phyloP scores from a whole-genome alignment of 1,140 invertebrate species.

The Temnothorax nylanderi region DNA sequence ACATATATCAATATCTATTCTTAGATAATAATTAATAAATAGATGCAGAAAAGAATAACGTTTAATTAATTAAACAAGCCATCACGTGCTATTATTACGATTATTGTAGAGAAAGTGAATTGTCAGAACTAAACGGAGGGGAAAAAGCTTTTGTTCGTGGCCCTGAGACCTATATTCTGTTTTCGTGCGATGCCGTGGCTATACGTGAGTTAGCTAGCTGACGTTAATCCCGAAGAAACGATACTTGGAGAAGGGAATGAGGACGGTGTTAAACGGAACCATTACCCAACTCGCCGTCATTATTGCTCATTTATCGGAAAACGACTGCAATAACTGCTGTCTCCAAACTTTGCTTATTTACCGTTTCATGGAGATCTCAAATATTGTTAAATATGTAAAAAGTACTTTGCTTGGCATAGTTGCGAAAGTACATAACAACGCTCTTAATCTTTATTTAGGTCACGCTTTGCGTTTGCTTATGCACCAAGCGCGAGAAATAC shows the following conservation, averaged over 20 bases:
- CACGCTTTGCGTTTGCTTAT: constrained; percentile 20
- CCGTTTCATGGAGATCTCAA: constrained; percentile 2
- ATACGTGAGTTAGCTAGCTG: constrained; percentile 25
- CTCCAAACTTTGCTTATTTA: constrained; percentile 35
- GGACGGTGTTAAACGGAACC: constrained; percentile 66
- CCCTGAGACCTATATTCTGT: constrained; percentile 17
- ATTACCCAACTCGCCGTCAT: constrained; percentile 62
- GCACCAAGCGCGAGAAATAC: background rate
- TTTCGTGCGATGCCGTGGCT: constrained; percentile 23
- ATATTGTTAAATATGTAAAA: constrained; percentile 53
- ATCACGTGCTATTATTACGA: background rate
- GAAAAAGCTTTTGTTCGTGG: constrained; percentile 23
- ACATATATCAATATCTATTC: background rate
- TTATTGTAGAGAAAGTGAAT: constrained; percentile 27
- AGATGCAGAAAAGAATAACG: background rate
- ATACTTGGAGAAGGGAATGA: constrained; percentile 46
- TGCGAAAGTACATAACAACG: constrained; percentile 13
- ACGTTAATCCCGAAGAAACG: constrained; percentile 59
- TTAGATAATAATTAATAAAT: background rate
- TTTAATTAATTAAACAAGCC: background rate
- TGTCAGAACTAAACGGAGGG: background rate
- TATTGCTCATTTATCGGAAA: constrained; percentile 72
- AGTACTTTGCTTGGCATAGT: constrained; percentile 30
- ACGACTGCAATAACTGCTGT: constrained; percentile 62
- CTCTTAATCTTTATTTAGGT: constrained; percentile 36